Evolutionary conservation across 1,140 invertebrate species (phyloP), one percentile per base, ranked within the genome.

Genomic region (Polyergus mexicanus): DNA sequence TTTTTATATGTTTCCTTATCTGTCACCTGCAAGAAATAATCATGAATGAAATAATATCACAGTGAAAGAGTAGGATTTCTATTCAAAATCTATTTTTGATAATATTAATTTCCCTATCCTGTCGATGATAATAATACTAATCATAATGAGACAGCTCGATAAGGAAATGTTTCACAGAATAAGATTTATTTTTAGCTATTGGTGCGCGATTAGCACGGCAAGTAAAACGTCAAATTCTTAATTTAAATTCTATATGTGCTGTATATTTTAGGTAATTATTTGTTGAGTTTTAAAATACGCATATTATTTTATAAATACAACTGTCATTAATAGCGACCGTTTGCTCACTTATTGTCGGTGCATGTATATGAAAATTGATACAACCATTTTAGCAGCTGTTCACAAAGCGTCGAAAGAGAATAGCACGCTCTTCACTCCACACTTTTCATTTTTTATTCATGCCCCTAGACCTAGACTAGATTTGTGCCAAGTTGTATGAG

Each of bases 401-500:
- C 54, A 54, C 78, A 74, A 81, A 68, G 71, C 63, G 22, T 63
- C 32, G 47, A 65, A 77, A 77, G 32, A 80, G 77, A 80, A 69
- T 80, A 69, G 65, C 65, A 69, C 68, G 8, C 68, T 72, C 41
- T 58, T 47, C 78, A 19, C 25, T 71, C 68, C 68, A 72, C 28
- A 60, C 38, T 32, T 83, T 56, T 60, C 68, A 72, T 83, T 83
- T 74, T 83, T 72, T 83, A 83, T 83, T 83, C 78, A 74, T 74
- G 54, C 41, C 28, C 71, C 54, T 83, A 83, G 78, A 72, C 78
- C 41, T 60, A 25, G n/a, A n/a, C 54, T 60, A 60, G 78, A 74
- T 72, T 74, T 74, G 78, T 74, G 68, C 68, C 68, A 72, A 83
- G 68, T 74, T 72, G n/a, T 83, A 74, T 60, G 54, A 63, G 78